A percentile compares a stretch with the other conserved stretches of the same genome.
Evolutionary conservation across 2,113 vertebrate species (phyloP).

Genomic region (Ctenodactylus gundi): DNA sequence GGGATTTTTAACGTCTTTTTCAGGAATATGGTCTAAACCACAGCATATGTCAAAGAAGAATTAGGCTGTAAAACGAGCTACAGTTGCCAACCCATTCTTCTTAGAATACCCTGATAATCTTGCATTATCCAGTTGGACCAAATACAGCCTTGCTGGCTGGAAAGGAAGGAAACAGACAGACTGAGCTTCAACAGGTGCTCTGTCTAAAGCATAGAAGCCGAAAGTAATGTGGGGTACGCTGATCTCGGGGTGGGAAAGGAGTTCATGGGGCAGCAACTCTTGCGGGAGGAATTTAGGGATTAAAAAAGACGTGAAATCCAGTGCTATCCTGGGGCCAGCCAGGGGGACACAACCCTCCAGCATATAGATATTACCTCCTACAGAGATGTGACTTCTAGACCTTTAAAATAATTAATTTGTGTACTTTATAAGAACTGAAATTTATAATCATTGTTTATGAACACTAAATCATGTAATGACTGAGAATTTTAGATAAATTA

Average conservation of each 20-base stretch:
- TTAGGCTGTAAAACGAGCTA: not conserved
- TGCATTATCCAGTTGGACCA: not conserved
- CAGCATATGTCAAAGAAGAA: not conserved
- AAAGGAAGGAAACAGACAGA: not conserved
- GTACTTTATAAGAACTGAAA: not conserved
- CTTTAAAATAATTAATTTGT: not conserved
- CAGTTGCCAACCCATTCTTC: not conserved
- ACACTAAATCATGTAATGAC: too few relatives aligned
- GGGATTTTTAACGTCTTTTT: not conserved
- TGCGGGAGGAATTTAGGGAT: too few relatives aligned
- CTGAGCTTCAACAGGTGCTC: not conserved
- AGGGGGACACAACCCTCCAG: fast-evolving
- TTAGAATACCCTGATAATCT: not conserved
- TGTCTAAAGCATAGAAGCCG: not conserved
- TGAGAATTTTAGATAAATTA: not conserved
- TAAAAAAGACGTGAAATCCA: not conserved
- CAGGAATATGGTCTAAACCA: not conserved
- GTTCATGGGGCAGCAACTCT: not conserved
- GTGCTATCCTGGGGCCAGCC: not conserved
- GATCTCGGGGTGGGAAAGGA: not conserved
- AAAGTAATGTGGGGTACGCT: not conserved
- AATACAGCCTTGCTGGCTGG: not conserved
- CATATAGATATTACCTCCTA: not conserved
- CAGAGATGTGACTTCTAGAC: not conserved
- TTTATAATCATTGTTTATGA: too few relatives aligned